These are phyloP conservation scores for Drosophila jambulina DNA, from an alignment of 1,140 invertebrate species.

Conservation along the genomic window DNA sequence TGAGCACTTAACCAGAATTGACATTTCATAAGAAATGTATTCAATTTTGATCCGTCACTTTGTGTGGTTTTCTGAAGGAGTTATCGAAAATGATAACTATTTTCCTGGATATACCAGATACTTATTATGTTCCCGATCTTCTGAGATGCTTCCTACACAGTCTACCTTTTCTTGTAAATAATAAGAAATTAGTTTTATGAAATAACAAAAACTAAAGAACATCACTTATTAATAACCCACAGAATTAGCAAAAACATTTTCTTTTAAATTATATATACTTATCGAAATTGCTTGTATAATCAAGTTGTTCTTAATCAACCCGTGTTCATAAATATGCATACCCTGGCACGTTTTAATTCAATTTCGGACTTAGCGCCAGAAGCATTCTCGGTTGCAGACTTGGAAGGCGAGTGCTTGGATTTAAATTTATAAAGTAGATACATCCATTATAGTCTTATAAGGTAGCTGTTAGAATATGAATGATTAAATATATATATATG, in stretches of 20 bases:
- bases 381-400: slow-evolving; percentile 15
- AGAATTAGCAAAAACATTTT: background rate
- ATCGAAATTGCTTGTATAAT: background rate
- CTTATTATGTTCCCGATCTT: background rate
- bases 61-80: background rate
- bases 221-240: background rate
- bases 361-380: slow-evolving; percentile 12
- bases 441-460: slow-evolving; percentile 25
- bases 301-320: slow-evolving; percentile 25
- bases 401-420: slow-evolving; percentile 3
- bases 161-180: background rate
- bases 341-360: slow-evolving; percentile 9
- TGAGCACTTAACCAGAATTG: slow-evolving; percentile 21
- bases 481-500: background rate
- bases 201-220: background rate
- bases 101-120: background rate
- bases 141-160: background rate
- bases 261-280: background rate
- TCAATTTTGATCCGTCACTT: slow-evolving; percentile 5
- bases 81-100: background rate
- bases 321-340: slow-evolving; percentile 7
- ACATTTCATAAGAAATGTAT: background rate
- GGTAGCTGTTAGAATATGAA: background rate
- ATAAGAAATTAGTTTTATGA: fast-evolving
- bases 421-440: slow-evolving; percentile 14